Conservation (phyloP, 2,888 invertebrate species). For the Acanthococcus lagerstroemiae region DNA sequence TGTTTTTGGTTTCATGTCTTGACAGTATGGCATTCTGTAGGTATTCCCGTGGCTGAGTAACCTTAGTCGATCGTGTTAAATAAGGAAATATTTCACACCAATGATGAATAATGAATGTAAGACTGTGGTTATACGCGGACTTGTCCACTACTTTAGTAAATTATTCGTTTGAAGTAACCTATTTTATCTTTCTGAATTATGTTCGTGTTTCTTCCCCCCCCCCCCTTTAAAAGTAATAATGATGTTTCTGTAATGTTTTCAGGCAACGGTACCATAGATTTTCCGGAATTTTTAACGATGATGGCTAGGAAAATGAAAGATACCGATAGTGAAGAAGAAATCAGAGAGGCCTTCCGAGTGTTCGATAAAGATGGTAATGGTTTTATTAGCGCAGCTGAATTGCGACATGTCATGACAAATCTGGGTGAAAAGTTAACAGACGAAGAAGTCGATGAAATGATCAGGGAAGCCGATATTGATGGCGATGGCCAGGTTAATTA, state of each 20-base stretch:
- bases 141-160: too few relatives aligned
- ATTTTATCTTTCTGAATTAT: too few relatives aligned
- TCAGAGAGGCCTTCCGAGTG: conserved; percentile 96
- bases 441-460: conserved; percentile 99
- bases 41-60: too few relatives aligned
- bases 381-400: conserved; percentile 95
- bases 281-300: conserved; percentile 99
- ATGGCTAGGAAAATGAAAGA: conserved; percentile 99
- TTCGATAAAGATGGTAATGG: conserved; percentile 99
- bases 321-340: conserved; percentile 98
- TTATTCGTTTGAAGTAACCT: too few relatives aligned
- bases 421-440: conserved; percentile 98
- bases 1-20: too few relatives aligned
- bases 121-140: too few relatives aligned
- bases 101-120: too few relatives aligned
- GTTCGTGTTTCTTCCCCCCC: too few relatives aligned
- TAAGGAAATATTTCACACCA: too few relatives aligned
- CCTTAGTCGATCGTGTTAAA: too few relatives aligned
- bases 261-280: conserved; percentile 99
- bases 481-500: conserved; percentile 99
- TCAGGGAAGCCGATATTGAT: conserved; percentile 96
- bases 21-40: too few relatives aligned
- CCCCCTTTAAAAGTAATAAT: too few relatives aligned
- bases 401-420: conserved; percentile 99
- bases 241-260: neutral